Evolutionary conservation across 2,797 vertebrate species (phyloP), one percentile per base, ranked within the genome.

Genomic region (Miichthys miiuy): DNA sequence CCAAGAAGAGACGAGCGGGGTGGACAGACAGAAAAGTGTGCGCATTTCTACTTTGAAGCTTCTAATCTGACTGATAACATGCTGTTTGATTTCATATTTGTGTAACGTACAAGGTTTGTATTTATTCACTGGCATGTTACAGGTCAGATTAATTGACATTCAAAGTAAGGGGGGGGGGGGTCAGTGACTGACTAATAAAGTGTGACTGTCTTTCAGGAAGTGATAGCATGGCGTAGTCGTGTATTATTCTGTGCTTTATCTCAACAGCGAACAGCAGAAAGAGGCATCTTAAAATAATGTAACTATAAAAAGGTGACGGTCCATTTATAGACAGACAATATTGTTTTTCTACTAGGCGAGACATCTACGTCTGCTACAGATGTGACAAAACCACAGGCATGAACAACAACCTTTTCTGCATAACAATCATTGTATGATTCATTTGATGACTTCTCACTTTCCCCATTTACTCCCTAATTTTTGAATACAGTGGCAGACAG

Each of bases 191-290:
- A 55, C 14, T n/a, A 66, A 30, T 66, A 56, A 58, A 76, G 58
- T 64, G 34, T 50, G n/a, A 44, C 44, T 52, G 27, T 42, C 55
- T 77, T n/a, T 55, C 48, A 82, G 69, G 65, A 67, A 52, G 55
- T 84, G 56, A 21, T 54, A 48, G 72, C 66, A 65, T 75, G 63
- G 52, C 0, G 1, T 61, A 54, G 51, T n/a, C 5, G 4, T 60
- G 62, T 50, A 58, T 47, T 60, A 75, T 12, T 58, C 62, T 70
- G 64, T n/a, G n/a, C n/a, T 46, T 82, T 76, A 81, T 80, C 63
- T 84, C 21, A 62, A 56, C 27, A 52, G 68, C 62, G 67, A 70
- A 58, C 50, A 78, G 54, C 18, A 17, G 30, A 34, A 6, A 7
- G 30, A 34, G 80, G 81, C 14, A 23, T 84, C 34, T 34, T 34